A percentile compares a stretch with the other conserved stretches of the same genome.
Evolutionary conservation across 2,888 invertebrate species (phyloP).

Genomic region (Cinara cedri): DNA sequence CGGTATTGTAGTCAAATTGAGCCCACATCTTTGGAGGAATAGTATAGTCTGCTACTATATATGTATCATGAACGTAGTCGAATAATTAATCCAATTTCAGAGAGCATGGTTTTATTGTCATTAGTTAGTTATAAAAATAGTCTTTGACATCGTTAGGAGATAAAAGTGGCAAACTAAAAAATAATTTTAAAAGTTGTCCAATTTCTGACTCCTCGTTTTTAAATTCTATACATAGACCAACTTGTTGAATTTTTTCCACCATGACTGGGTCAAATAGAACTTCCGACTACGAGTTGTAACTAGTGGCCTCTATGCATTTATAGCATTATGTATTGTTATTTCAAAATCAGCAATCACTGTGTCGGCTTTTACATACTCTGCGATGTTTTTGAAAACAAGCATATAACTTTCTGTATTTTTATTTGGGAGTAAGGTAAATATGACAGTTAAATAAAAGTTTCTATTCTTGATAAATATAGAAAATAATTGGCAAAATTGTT

Average conservation of each 20-base stretch:
- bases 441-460: background rate
- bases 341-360: no score
- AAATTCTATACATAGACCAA: background rate
- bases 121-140: background rate
- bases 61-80: background rate
- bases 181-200: background rate
- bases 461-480: background rate
- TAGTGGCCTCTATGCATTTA: background rate
- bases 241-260: slow-evolving; percentile 1
- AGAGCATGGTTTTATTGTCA: background rate
- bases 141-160: background rate
- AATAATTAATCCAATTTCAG: background rate
- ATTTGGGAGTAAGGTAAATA: background rate
- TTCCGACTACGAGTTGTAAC: background rate
- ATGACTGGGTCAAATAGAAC: background rate
- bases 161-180: background rate
- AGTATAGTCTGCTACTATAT: background rate
- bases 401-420: background rate
- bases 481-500: background rate
- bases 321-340: background rate
- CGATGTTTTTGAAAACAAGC: no score
- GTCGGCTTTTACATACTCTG: no score
- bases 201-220: background rate
- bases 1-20: slow-evolving; percentile 13
- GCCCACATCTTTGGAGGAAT: slow-evolving; percentile 10